Evolutionary conservation across 2,888 invertebrate genomes (phyloP).

Genomic region (Prosapia bicincta): DNA sequence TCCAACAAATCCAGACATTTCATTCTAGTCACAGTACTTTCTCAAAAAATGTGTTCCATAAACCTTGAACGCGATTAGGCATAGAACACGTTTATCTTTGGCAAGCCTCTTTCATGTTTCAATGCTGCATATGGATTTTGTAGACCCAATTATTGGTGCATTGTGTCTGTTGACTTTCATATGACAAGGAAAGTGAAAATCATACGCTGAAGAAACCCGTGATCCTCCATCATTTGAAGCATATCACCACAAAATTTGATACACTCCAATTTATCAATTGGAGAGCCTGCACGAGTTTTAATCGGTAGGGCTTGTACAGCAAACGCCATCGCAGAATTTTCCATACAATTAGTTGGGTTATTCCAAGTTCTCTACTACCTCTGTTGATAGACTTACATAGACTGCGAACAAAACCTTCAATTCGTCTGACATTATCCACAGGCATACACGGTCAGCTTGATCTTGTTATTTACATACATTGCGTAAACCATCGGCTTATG

Average conservation of each 20-base stretch:
- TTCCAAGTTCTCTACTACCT: background rate
- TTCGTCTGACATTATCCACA: background rate
- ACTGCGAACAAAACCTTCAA: background rate
- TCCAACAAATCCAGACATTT: slow-evolving; percentile 4
- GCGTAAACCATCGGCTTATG: slow-evolving; percentile 14
- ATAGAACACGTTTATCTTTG: background rate
- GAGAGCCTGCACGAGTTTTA: no score
- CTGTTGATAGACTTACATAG: no score
- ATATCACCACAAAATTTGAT: no score
- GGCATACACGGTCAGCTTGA: background rate
- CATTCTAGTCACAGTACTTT: background rate
- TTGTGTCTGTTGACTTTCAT: no score
- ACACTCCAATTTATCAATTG: no score
- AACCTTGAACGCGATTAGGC: no score
- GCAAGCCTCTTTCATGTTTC: background rate
- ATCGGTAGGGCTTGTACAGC: no score
- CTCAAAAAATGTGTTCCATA: background rate
- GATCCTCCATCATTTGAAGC: no score
- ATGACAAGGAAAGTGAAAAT: no score
- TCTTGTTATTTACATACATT: background rate
- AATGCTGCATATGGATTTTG: background rate
- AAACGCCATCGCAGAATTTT: no score
- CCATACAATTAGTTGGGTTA: background rate
- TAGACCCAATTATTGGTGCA: no score
- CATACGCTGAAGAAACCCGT: no score